Conservation (phyloP, 2,797 vertebrate genomes). For the Rhabdomys pumilio region DNA sequence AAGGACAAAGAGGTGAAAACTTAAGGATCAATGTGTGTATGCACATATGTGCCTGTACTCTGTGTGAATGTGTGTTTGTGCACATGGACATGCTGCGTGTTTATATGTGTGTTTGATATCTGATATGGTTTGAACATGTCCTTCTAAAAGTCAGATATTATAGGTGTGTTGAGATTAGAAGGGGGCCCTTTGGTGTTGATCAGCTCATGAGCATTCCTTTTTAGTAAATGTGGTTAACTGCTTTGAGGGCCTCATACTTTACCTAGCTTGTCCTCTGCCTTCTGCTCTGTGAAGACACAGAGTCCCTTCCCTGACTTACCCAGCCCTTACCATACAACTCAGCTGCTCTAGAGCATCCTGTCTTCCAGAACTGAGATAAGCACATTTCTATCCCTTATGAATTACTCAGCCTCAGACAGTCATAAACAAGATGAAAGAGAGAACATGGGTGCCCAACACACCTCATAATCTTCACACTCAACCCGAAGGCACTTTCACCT, state of each 20-base stretch:
- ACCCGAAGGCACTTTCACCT: background rate
- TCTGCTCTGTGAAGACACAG: background rate
- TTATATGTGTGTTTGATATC: background rate
- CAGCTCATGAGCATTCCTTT: background rate
- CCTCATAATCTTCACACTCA: conserved; percentile 17
- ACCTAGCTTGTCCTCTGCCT: too few species aligned
- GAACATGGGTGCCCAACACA: background rate
- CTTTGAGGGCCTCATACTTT: background rate
- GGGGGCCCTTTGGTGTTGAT: background rate
- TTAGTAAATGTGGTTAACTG: background rate
- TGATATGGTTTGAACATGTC: background rate
- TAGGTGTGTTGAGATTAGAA: background rate
- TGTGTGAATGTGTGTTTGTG: background rate
- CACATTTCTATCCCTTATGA: background rate
- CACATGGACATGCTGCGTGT: too few species aligned
- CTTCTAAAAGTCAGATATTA: background rate
- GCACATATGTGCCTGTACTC: too few species aligned
- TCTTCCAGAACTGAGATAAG: background rate
- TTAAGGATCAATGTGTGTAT: background rate
- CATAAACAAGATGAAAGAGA: background rate
- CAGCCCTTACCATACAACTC: background rate
- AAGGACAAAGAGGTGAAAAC: background rate
- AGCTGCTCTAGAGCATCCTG: background rate
- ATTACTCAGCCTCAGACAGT: background rate
- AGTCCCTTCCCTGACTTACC: background rate